Evolutionary conservation across 1,140 invertebrate species (phyloP), one percentile per base, ranked within the genome.

Genomic region (Drosophila bocqueti): DNA sequence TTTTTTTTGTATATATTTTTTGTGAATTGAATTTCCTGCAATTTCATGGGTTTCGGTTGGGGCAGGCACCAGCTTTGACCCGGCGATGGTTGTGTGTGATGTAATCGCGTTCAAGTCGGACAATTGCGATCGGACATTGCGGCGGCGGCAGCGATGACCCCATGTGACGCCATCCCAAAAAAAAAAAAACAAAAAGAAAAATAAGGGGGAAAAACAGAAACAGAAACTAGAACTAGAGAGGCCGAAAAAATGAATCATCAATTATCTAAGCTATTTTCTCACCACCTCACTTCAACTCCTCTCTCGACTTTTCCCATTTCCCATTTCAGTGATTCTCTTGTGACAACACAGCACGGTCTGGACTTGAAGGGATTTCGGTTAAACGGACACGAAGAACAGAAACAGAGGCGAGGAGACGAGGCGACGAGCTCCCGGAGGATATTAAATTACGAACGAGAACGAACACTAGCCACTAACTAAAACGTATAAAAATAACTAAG

Each of bases 11-110:
- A 21, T 47, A 21, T 43, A 43, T 57, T 68, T 50, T 81, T 72
- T 89, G 52, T 90, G 84, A 89, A 89, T 89, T 89, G 81, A 89
- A 89, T 84, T 89, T 89, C 84, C 84, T 89, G 84, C 81, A 84
- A 89, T 89, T 89, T 90, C 43, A 81, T 52, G 73, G 73, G 50
- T 57, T 65, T 67, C 59, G 82, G 71, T 62, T 81, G 67, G 79
- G 76, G 79, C 40, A 65, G 71, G 36, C 59, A 50, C 42, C 21
- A 59, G 16, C n/a, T 64, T 4, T 57, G 31, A 61, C 18, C 54
- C 49, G 60, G 15, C 10, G 47, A 16, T 50, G 77, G 65, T 29
- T 36, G 73, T 69, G 73, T 69, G 81, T 89, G 84, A 89, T 89
- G 85, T 89, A 89, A 89, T 89, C 85, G 66, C 67, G 8, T 66